Conservation (phyloP, 2,797 vertebrate genomes). For the Spea hammondii region DNA sequence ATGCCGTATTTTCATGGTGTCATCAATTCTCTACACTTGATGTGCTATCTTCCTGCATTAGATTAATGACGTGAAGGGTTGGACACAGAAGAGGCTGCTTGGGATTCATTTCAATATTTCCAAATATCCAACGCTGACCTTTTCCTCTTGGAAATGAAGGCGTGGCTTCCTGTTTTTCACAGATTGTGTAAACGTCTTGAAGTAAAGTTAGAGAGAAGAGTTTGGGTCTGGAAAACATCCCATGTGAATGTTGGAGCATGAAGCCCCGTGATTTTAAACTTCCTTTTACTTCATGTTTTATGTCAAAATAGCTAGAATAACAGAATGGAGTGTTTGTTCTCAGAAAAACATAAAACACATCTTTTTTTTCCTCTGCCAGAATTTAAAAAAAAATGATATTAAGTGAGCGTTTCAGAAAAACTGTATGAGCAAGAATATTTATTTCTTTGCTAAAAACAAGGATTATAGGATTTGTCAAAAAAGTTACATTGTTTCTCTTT, state of each 20-base stretch:
- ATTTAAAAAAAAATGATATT: constrained; percentile 16
- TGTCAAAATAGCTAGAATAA: constrained; percentile 48
- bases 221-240: constrained; percentile 42
- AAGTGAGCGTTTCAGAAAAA: constrained; percentile 30
- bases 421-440: constrained; percentile 26
- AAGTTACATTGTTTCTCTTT: neutral
- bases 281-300: constrained; percentile 48
- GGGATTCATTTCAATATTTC: constrained; percentile 42
- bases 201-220: constrained; percentile 41
- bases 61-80: constrained; percentile 41
- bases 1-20: constrained; percentile 3
- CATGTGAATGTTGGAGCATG: constrained; percentile 38
- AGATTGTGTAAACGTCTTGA: constrained; percentile 46
- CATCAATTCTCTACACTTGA: constrained; percentile 21
- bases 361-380: constrained; percentile 28
- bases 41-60: constrained; percentile 23
- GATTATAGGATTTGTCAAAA: constrained; percentile 43
- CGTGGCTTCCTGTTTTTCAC: constrained; percentile 46
- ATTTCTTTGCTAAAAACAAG: constrained; percentile 27
- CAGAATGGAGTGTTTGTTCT: constrained; percentile 32
- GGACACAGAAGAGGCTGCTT: constrained; percentile 28
- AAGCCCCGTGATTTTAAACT: constrained; percentile 44
- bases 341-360: constrained; percentile 26
- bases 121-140: constrained; percentile 45
- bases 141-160: constrained; percentile 48